phyloP scores from a whole-genome alignment of 2,888 invertebrate genomes.

The Acanthoscelides obtectus region DNA sequence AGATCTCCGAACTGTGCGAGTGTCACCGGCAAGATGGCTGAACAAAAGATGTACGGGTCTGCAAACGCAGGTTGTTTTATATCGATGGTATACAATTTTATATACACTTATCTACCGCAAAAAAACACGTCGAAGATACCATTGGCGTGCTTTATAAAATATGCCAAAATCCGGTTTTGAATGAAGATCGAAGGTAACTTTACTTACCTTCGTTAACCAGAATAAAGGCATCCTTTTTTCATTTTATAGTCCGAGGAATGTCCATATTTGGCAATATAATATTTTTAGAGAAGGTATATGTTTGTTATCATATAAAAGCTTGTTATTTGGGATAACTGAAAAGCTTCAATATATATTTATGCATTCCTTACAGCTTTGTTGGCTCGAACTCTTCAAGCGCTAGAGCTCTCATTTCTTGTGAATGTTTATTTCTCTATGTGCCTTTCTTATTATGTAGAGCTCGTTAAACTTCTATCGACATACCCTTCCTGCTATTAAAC shows the following conservation, averaged over 20 bases:
- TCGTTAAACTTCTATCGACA: too few species aligned
- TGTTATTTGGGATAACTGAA: too few species aligned
- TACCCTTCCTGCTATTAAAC: too few species aligned
- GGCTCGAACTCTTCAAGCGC: too few species aligned
- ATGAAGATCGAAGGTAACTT: neutral
- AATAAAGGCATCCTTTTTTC: neutral
- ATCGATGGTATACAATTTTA: neutral
- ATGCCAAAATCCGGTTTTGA: neutral
- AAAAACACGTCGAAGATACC: neutral
- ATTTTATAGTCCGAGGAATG: too few species aligned
- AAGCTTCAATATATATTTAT: too few species aligned
- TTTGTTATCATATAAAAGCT: too few species aligned
- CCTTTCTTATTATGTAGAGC: too few species aligned
- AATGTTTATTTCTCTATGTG: too few species aligned
- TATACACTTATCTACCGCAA: neutral
- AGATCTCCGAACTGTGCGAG: neutral
- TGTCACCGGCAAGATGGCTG: neutral
- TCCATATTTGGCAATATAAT: neutral
- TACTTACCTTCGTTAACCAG: neutral
- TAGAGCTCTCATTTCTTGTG: too few species aligned
- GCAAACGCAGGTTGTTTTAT: neutral
- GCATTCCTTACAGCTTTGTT: too few species aligned
- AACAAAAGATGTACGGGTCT: neutral
- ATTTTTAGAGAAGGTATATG: neutral
- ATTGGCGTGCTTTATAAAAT: neutral